These are phyloP conservation scores for Oncorhynchus kisutch DNA, from an alignment of 2,113 vertebrate genomes.

Conservation along the genomic window DNA sequence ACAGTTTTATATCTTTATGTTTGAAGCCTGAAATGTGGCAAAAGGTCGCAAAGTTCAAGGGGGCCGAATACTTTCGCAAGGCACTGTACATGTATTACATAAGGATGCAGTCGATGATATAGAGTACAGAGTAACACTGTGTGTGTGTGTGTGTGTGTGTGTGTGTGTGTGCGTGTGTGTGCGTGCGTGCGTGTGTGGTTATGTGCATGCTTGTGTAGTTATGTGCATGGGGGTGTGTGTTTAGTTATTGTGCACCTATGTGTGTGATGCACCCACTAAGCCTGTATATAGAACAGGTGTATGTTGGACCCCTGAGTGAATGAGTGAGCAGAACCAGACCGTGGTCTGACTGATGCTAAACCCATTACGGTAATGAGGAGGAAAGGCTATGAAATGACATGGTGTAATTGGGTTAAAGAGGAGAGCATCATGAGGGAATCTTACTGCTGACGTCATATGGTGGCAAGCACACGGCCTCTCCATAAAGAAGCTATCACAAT, in stretches of 20 bases:
- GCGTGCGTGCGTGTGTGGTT: not conserved
- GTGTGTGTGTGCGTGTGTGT: too few species aligned
- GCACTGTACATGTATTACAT: too few species aligned
- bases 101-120: too few species aligned
- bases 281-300: slow-evolving; percentile 34
- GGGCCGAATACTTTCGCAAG: too few species aligned
- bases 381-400: slow-evolving; percentile 5
- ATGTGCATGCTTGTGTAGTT: slow-evolving; percentile 3
- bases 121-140: too few species aligned
- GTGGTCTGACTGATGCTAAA: slow-evolving; percentile 38
- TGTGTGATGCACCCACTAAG: not conserved
- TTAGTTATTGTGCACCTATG: not conserved
- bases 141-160: too few species aligned
- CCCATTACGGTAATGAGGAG: slow-evolving; percentile 42
- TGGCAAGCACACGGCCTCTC: not conserved
- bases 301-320: not conserved
- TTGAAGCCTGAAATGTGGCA: too few species aligned
- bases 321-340: not conserved
- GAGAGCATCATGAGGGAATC: not conserved
- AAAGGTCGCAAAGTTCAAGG: too few species aligned
- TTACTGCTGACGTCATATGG: not conserved
- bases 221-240: not conserved
- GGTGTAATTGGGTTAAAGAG: slow-evolving; percentile 17
- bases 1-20: too few species aligned
- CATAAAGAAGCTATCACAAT: not conserved